These are phyloP conservation scores for Acanthoscelides obtectus DNA, from an alignment of 2,888 invertebrate species.

Conservation along the genomic window DNA sequence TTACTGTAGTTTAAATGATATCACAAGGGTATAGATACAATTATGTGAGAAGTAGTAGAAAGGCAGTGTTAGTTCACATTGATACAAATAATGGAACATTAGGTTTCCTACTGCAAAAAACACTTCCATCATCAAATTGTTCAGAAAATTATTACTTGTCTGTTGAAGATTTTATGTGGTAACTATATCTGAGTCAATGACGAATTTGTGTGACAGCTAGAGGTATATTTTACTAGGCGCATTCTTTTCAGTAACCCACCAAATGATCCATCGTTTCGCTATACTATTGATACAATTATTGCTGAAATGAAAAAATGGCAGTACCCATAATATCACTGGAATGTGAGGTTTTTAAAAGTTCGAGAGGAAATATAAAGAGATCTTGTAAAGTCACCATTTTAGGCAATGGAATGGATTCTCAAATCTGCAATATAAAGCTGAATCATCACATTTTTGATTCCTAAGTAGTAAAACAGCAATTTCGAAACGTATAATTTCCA, in stretches of 20 bases:
- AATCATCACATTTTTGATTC: neutral
- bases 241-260: neutral
- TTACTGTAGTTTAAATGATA: neutral
- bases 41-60: neutral
- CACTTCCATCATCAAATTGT: neutral
- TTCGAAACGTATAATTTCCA: neutral
- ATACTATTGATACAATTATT: neutral
- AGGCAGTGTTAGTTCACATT: neutral
- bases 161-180: too few relatives aligned
- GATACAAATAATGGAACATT: neutral
- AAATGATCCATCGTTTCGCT: neutral
- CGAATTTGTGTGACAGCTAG: too few relatives aligned
- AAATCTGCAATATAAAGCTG: neutral
- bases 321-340: neutral
- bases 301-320: neutral
- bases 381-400: neutral
- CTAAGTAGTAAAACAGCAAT: neutral
- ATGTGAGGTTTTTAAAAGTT: neutral
- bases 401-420: neutral
- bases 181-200: too few relatives aligned
- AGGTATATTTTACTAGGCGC: too few relatives aligned
- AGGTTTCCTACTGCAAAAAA: neutral
- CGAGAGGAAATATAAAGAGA: neutral
- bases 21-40: neutral
- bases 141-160: too few relatives aligned